Percentiles rank a stretch among this genome's conserved stretches.
Conservation (phyloP, 2,888 invertebrate species). For the Pegoplata infirma region DNA sequence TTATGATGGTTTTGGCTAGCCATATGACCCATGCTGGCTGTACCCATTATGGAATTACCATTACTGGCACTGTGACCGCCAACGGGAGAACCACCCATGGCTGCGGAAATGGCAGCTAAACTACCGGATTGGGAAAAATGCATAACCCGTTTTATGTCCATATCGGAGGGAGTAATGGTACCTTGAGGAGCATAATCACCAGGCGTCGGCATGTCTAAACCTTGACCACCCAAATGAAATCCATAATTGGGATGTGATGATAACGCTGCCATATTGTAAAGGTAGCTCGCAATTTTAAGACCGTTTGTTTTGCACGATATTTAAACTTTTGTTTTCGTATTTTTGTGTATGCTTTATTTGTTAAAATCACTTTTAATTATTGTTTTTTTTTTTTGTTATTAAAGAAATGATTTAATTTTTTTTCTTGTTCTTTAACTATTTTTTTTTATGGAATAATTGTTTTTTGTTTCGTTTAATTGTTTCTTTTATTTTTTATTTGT, state of each 20-base stretch:
- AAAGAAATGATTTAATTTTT: conserved; percentile 27
- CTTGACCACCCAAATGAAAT: conserved; percentile 76
- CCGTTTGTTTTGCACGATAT: conserved; percentile 40
- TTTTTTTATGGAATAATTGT: conserved; percentile 21
- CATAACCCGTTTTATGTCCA: conserved; percentile 77
- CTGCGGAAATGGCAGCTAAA: conserved; percentile 75
- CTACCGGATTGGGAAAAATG: conserved; percentile 76
- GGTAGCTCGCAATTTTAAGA: conserved; percentile 51
- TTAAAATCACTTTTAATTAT: conserved; percentile 17
- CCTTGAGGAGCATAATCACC: conserved; percentile 76
- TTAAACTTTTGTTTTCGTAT: conserved; percentile 23
- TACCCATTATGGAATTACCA: conserved; percentile 71
- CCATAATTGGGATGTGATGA: conserved; percentile 78
- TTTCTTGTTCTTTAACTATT: conserved; percentile 39
- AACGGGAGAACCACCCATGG: conserved; percentile 76
- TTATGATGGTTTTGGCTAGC: conserved; percentile 53
- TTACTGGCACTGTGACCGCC: conserved; percentile 72
- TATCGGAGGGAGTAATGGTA: conserved; percentile 70
- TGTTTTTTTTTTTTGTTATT: conserved; percentile 25
- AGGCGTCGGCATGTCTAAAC: conserved; percentile 75
- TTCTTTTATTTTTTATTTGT: conserved; percentile 45
- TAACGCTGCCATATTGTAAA: conserved; percentile 74
- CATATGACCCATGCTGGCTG: conserved; percentile 75
- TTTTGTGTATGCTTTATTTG: conserved; percentile 25
- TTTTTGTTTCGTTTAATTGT: conserved; percentile 47